Percentiles rank a stretch among this genome's conserved stretches.
Conservation (phyloP, 2,113 vertebrate species). For the Planiliza haematocheilus region DNA sequence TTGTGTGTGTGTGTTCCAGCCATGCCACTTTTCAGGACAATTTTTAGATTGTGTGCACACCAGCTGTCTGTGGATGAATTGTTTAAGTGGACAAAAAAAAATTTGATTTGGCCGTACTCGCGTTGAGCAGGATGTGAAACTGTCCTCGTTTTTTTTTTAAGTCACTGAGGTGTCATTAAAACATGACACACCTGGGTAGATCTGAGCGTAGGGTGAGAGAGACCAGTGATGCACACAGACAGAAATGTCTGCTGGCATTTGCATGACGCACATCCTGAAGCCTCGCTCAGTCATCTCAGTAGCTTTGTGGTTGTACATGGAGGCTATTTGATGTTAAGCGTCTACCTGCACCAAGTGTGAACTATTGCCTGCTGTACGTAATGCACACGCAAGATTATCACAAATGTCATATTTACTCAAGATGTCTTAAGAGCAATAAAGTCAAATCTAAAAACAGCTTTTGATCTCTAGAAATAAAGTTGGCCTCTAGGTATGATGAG, state of each 20-base stretch:
- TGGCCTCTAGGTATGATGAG: neutral
- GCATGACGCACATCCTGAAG: slow-evolving; percentile 67
- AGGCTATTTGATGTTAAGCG: neutral
- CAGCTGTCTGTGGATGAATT: slow-evolving; percentile 46
- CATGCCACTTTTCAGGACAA: slow-evolving; percentile 26
- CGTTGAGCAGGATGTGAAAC: neutral
- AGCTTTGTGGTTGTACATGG: slow-evolving; percentile 44
- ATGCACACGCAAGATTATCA: neutral
- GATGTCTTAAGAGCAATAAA: too few relatives aligned
- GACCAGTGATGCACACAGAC: slow-evolving; percentile 17
- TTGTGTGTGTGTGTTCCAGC: slow-evolving; percentile 5
- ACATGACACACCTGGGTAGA: slow-evolving; percentile 3
- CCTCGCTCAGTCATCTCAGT: slow-evolving; percentile 44
- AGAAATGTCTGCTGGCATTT: slow-evolving; percentile 34
- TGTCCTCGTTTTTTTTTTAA: slow-evolving; percentile 7
- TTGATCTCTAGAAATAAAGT: neutral
- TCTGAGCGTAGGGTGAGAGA: neutral
- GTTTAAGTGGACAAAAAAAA: neutral
- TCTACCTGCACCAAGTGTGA: neutral
- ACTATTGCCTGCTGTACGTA: neutral
- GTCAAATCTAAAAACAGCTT: too few relatives aligned
- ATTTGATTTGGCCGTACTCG: neutral
- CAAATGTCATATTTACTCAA: neutral
- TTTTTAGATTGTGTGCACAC: slow-evolving; percentile 34
- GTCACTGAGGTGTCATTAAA: slow-evolving; percentile 25